These are phyloP conservation scores for Chalcis sispes DNA, from an alignment of 2,888 invertebrate species.

Conservation along the genomic window DNA sequence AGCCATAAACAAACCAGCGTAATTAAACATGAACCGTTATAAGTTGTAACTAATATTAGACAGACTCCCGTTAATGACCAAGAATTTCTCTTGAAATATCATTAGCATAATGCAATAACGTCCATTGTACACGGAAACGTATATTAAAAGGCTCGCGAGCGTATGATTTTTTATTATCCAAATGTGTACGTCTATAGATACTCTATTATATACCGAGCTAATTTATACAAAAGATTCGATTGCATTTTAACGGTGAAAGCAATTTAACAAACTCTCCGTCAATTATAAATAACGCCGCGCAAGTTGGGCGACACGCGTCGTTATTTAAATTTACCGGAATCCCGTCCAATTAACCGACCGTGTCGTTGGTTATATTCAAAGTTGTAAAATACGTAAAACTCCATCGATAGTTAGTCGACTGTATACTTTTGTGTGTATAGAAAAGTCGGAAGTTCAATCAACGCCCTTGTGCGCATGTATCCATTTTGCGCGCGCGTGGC, in stretches of 20 bases:
- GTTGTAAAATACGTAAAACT: no score
- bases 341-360: no score
- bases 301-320: neutral
- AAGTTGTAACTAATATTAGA: no score
- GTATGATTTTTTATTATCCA: slow-evolving; percentile 1
- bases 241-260: slow-evolving; percentile 52
- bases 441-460: no score
- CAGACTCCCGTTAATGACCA: neutral
- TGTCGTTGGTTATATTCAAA: no score
- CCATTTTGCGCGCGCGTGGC: slow-evolving; percentile 1
- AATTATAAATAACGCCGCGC: slow-evolving; percentile 16
- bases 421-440: no score
- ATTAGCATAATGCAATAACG: neutral
- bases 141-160: neutral
- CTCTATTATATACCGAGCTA: slow-evolving; percentile 29
- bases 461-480: no score
- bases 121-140: slow-evolving; percentile 1
- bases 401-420: no score
- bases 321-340: no score
- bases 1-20: no score
- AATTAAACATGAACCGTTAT: no score
- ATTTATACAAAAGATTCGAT: neutral
- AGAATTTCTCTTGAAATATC: slow-evolving; percentile 5
- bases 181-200: neutral
- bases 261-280: slow-evolving; percentile 41